Percentiles rank a stretch among this genome's conserved stretches.
These are phyloP conservation scores for Piscicola geometra DNA, from an alignment of 2,888 invertebrate species.

Conservation along the genomic window DNA sequence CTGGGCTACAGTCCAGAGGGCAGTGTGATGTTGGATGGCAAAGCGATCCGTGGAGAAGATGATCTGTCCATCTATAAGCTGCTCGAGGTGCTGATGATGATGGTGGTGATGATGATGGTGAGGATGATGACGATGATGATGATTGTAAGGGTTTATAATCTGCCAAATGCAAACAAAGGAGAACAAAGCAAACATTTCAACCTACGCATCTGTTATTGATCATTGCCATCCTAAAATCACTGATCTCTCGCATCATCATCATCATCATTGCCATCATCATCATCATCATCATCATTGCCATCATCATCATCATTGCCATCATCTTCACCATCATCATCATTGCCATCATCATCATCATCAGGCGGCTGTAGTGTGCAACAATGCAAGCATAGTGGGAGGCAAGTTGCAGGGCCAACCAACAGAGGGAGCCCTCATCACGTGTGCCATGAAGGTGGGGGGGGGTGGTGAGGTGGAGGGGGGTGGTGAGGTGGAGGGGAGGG, in stretches of 20 bases:
- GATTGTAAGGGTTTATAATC: not conserved
- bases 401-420: conserved; percentile 85
- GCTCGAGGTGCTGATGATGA: conserved; percentile 66
- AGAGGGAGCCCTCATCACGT: conserved; percentile 89
- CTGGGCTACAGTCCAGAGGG: conserved; percentile 86
- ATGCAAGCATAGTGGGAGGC: conserved; percentile 81
- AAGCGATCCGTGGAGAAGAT: conserved; percentile 48
- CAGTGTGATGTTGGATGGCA: conserved; percentile 62
- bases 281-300: not conserved
- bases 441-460: conserved; percentile 73
- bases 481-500: not conserved
- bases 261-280: not conserved
- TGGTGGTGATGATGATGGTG: not conserved
- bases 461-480: not conserved
- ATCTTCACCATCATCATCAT: not conserved
- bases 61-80: conserved; percentile 62
- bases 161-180: no score
- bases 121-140: not conserved
- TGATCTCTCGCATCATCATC: no score
- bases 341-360: conserved; percentile 41
- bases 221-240: no score
- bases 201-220: no score
- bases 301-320: conserved; percentile 12
- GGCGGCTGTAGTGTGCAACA: conserved; percentile 84
- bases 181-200: no score